Conservation (phyloP, 2,797 vertebrate species). For the Benthosema pterotum region DNA sequence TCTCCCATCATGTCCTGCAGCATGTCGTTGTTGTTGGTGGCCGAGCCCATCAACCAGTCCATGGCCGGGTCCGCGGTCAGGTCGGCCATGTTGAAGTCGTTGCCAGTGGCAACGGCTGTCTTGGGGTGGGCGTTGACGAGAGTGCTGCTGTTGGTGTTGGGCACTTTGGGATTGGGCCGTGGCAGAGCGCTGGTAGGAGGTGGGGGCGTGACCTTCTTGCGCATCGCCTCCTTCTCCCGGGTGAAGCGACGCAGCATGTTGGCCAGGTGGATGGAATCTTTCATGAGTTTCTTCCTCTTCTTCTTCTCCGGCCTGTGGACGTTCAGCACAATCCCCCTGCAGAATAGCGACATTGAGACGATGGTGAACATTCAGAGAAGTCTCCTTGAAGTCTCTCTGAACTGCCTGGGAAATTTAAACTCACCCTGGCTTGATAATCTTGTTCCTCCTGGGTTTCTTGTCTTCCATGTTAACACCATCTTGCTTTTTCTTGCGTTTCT, state of each 20-base stretch:
- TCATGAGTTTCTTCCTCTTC: conserved; percentile 96
- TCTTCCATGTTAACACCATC: conserved; percentile 87
- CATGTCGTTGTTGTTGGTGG: conserved; percentile 88
- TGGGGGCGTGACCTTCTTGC: conserved; percentile 78
- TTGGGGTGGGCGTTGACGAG: conserved; percentile 73
- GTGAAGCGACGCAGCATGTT: conserved; percentile 96
- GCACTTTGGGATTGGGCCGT: conserved; percentile 66
- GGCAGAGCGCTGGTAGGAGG: conserved; percentile 9
- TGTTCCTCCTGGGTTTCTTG: conserved; percentile 91
- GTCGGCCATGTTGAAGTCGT: conserved; percentile 70
- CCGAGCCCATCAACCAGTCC: conserved; percentile 90
- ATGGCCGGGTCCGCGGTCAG: conserved; percentile 85
- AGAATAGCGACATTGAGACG: not conserved
- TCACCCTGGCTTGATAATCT: conserved; percentile 91
- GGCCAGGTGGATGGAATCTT: conserved; percentile 90
- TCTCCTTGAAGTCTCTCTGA: not conserved
- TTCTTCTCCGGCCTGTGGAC: conserved; percentile 95
- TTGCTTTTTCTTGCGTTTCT: conserved; percentile 92
- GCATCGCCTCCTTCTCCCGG: conserved; percentile 92
- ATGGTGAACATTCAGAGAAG: not conserved
- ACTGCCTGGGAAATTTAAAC: conserved; percentile 14
- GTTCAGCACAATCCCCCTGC: conserved; percentile 89
- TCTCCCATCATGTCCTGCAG: conserved; percentile 95
- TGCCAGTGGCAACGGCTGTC: conserved; percentile 32
- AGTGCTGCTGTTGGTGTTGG: conserved; percentile 51